Evolutionary conservation across 1,140 invertebrate genomes (phyloP).

Genomic region (Mesaphorura yosii): DNA sequence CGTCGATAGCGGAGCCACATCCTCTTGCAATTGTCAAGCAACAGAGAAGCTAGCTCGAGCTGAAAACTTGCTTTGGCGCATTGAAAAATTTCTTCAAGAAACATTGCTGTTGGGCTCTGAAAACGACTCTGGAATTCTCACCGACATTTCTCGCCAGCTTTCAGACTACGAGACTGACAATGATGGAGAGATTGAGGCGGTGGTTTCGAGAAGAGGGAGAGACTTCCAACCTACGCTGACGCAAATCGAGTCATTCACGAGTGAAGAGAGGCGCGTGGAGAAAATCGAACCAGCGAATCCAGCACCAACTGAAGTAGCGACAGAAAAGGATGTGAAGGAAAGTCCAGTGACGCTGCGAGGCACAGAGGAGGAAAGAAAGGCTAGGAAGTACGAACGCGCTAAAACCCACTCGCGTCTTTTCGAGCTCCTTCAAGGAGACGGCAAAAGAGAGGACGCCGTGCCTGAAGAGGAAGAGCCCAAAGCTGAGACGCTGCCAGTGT

Average conservation of each 20-base stretch:
- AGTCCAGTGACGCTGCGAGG: slow-evolving; percentile 11
- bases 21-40: too few relatives aligned
- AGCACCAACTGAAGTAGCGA: background rate
- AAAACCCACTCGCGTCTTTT: slow-evolving; percentile 59
- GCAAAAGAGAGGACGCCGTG: slow-evolving; percentile 35
- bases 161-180: slow-evolving; percentile 54
- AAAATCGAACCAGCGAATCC: too few relatives aligned
- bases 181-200: slow-evolving; percentile 38
- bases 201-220: slow-evolving; percentile 9
- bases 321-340: background rate
- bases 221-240: too few relatives aligned
- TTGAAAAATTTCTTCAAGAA: slow-evolving; percentile 28
- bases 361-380: slow-evolving; percentile 35
- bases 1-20: too few relatives aligned
- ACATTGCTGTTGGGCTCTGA: slow-evolving; percentile 36
- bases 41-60: slow-evolving; percentile 23
- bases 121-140: slow-evolving; percentile 58
- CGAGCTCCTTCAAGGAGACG: slow-evolving; percentile 51
- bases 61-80: slow-evolving; percentile 32
- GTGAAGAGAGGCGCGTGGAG: too few relatives aligned
- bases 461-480: slow-evolving; percentile 32
- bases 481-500: background rate
- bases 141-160: slow-evolving; percentile 54
- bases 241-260: too few relatives aligned
- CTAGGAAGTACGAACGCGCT: slow-evolving; percentile 51